phyloP scores from a whole-genome alignment of 2,797 vertebrate species.

The Pantherophis vulpinus region DNA sequence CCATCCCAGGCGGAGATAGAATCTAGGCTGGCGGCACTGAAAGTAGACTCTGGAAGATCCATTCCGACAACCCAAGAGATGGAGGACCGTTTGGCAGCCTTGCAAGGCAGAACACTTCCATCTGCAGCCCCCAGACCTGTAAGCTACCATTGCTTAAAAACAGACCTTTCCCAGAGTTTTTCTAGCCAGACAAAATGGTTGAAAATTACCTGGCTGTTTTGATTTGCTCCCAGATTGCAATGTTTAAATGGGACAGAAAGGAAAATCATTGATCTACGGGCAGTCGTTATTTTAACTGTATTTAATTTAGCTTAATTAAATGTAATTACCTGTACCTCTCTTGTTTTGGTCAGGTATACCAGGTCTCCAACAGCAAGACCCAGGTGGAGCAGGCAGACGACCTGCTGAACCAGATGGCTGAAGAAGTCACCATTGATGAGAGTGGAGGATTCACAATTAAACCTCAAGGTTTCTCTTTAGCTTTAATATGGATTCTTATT shows the following conservation, averaged over 20 bases:
- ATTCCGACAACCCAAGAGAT: slow-evolving; percentile 83
- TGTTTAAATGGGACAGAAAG: neutral
- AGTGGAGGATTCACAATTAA: slow-evolving; percentile 61
- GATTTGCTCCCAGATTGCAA: neutral
- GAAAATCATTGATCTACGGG: neutral
- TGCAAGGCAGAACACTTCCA: slow-evolving; percentile 78
- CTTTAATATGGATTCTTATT: neutral
- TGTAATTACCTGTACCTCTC: neutral
- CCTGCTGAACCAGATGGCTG: slow-evolving; percentile 85
- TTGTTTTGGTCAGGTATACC: slow-evolving; percentile 74
- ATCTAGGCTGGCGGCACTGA: slow-evolving; percentile 86
- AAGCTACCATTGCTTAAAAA: slow-evolving; percentile 43
- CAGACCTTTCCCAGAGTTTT: neutral
- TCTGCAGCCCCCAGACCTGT: slow-evolving; percentile 79
- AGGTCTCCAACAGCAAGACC: slow-evolving; percentile 79
- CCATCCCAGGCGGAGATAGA: slow-evolving; percentile 89
- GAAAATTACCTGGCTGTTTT: neutral
- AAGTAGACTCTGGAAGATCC: slow-evolving; percentile 69
- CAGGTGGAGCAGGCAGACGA: slow-evolving; percentile 84
- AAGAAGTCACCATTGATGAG: slow-evolving; percentile 87
- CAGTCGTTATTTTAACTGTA: neutral
- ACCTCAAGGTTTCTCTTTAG: slow-evolving; percentile 64
- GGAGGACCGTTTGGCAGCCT: slow-evolving; percentile 84
- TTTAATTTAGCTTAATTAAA: neutral
- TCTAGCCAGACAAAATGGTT: neutral